Evolutionary conservation across 2,797 vertebrate species (phyloP).

Genomic region (Urosaurus nigricauda): DNA sequence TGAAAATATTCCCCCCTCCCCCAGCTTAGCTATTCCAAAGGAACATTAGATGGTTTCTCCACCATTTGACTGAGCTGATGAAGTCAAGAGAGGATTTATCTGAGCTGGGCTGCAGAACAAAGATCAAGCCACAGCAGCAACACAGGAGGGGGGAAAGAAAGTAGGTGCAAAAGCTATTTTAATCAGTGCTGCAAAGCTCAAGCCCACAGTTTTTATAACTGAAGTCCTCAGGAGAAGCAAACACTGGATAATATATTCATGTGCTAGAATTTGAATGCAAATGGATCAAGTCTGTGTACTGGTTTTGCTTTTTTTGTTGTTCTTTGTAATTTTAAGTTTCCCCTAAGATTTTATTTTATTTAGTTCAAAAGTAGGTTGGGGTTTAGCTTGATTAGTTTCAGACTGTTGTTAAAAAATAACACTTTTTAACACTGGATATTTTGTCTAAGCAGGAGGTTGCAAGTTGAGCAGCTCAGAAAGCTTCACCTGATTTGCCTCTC

Average conservation of each 20-base stretch:
- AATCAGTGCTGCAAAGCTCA: background rate
- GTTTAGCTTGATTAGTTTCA: background rate
- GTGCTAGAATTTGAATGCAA: conserved; percentile 3
- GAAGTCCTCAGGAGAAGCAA: background rate
- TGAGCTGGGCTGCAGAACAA: background rate
- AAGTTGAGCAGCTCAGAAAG: background rate
- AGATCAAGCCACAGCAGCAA: background rate
- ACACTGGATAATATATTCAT: background rate
- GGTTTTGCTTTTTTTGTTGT: background rate
- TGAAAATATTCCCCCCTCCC: too few species aligned
- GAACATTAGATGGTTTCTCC: background rate
- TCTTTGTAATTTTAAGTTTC: background rate
- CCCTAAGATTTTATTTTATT: background rate
- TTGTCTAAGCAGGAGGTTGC: background rate
- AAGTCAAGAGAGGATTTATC: background rate
- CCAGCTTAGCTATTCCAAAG: background rate
- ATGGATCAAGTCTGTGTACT: background rate
- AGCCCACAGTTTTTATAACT: background rate
- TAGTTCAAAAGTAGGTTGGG: background rate
- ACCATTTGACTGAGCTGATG: background rate
- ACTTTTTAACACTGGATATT: background rate
- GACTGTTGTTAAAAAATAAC: background rate
- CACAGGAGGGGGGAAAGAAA: background rate
- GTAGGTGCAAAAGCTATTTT: background rate
- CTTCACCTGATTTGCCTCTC: background rate